phyloP scores from a whole-genome alignment of 2,797 vertebrate genomes.

The Discoglossus pictus region DNA sequence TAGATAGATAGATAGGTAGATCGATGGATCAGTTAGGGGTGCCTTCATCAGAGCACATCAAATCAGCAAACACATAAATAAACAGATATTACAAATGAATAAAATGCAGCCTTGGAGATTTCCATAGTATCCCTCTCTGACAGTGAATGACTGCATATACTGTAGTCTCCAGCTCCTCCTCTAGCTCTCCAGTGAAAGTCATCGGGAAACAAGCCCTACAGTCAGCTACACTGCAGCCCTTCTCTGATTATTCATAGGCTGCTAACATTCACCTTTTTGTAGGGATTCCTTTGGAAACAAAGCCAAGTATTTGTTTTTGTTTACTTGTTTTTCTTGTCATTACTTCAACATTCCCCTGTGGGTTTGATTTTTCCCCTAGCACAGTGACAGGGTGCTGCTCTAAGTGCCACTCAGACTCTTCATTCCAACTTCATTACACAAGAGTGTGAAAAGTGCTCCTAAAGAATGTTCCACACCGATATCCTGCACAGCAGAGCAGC shows the following conservation, averaged over 20 bases:
- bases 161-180: constrained; percentile 42
- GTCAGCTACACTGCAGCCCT: constrained; percentile 32
- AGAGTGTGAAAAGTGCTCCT: constrained; percentile 37
- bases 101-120: too few species aligned
- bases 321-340: constrained; percentile 31
- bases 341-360: constrained; percentile 22
- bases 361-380: neutral
- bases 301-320: constrained; percentile 43
- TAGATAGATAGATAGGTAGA: too few species aligned
- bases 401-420: constrained; percentile 20
- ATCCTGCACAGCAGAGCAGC: constrained; percentile 10
- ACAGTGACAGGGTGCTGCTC: constrained; percentile 18
- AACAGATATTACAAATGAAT: too few species aligned
- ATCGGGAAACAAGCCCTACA: constrained; percentile 40
- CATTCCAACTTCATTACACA: constrained; percentile 42
- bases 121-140: constrained; percentile 11
- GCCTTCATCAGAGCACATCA: too few species aligned
- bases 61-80: too few species aligned
- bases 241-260: constrained; percentile 43
- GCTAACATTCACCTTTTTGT: constrained; percentile 37
- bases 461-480: constrained; percentile 41
- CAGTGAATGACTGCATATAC: constrained; percentile 34
- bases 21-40: too few species aligned
- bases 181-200: constrained; percentile 28
- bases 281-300: constrained; percentile 41